phyloP scores from a whole-genome alignment of 2,797 vertebrate genomes.

The Valencia hispanica region DNA sequence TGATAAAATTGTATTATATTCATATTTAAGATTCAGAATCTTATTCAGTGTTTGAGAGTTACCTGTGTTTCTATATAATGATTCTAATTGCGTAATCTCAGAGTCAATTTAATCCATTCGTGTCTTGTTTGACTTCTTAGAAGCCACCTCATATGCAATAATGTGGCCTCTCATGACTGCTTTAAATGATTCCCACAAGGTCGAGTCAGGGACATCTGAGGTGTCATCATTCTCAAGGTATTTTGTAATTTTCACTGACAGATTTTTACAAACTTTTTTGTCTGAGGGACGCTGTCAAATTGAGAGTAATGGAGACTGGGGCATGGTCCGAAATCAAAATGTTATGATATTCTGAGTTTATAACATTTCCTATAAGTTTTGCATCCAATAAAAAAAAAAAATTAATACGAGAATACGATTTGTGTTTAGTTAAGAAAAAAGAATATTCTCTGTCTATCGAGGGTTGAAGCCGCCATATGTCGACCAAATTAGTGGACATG shows the following conservation, averaged over 20 bases:
- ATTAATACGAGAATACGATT: background rate
- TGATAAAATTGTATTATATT: background rate
- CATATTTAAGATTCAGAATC: slow-evolving; percentile 5
- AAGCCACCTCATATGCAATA: background rate
- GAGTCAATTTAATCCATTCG: background rate
- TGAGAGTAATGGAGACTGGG: background rate
- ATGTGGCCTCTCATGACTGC: background rate
- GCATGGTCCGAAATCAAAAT: background rate
- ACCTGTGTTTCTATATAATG: background rate
- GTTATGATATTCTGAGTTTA: background rate
- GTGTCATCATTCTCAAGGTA: background rate
- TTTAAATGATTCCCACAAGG: background rate
- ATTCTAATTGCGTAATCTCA: background rate
- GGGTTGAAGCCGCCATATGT: background rate
- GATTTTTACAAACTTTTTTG: no score
- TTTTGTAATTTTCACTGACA: background rate
- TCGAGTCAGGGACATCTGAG: no score
- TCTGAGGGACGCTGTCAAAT: no score
- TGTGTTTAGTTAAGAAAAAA: background rate
- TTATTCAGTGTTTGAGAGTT: background rate
- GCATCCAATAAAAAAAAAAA: background rate
- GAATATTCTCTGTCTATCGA: background rate
- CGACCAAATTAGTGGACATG: background rate
- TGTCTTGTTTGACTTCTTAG: background rate
- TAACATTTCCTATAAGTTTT: background rate